Base-by-base conservation (phyloP, 2,888 invertebrate genomes). In the Apantesis nais region DNA sequence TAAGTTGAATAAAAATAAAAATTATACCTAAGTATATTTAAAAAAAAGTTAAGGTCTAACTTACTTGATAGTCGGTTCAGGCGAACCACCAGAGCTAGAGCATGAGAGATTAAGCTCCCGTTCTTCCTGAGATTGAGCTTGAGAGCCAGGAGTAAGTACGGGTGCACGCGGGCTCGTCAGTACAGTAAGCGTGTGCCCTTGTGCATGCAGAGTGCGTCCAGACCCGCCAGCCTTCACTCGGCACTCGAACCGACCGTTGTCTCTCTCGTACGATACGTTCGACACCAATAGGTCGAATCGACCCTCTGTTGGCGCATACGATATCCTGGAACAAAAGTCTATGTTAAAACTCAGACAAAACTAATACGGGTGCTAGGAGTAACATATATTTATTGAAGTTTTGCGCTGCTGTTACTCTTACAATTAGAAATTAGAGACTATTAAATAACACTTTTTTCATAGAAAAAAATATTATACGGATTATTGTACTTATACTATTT, bases 161-260 rank as follows among this genome's bases (percentile, higher is more conserved):
- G 99, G 99, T 66, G 97, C 96, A 78, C 97, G 97, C 0, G 99
- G 99, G 67, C 97, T 96, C 55, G 98, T 97, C 72, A 99, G 96
- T 71, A 99, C 98, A 44, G 98, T 98, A 83, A 99, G 95, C 78
- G 97, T 96, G 88, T 98, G 97, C 74, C 97, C 96, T 92, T 98
- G 98, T 79, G 97, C 97, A 94, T 98, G 98, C 82, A 98, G 95
- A 90, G 97, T 97, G 75, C 96, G 96, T 62, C 98, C 98, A 39
- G 98, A 98, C 78, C 97, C 98, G 83, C 96, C 97, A 75, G 97
- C 98, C 95, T 97, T 98, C 86, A 97, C 97, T 84, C 97, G 97
- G 92, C 99, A 99, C 94, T 98, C 98, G 95, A 98, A 99, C 85
- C 97, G 96, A 68, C 98, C 99, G 92, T 98, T 98, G 95, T 98